Percentiles rank a stretch among this genome's conserved stretches.
phyloP scores from a whole-genome alignment of 2,888 invertebrate genomes.

The Drosophila mulleri region DNA sequence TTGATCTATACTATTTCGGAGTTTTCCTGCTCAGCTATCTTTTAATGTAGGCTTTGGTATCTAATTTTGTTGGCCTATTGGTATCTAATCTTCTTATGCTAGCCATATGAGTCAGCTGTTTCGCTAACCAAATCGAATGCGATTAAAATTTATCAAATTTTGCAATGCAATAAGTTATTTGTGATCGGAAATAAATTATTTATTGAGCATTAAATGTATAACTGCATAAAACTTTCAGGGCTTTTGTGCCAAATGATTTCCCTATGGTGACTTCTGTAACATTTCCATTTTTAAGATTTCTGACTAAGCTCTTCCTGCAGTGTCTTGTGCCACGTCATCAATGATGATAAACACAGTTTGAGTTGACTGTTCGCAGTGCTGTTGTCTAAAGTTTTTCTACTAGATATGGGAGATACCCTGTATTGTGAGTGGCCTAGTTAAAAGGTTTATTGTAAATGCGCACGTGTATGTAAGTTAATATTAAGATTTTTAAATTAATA shows the following conservation, averaged over 20 bases:
- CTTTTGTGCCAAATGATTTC: neutral
- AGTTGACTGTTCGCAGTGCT: neutral
- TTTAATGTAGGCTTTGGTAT: neutral
- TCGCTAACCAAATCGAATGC: neutral
- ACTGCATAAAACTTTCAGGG: neutral
- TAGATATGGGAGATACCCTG: neutral
- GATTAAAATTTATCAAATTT: neutral
- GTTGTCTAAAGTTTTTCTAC: neutral
- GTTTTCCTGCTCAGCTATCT: too few species aligned
- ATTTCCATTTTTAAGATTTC: neutral
- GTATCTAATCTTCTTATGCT: neutral
- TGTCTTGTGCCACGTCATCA: slow-evolving; percentile 22
- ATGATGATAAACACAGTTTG: slow-evolving; percentile 10
- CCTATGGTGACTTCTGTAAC: neutral
- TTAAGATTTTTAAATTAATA: neutral
- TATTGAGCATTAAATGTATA: neutral
- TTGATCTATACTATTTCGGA: too few species aligned
- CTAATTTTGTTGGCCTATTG: too few species aligned
- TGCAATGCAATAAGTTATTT: neutral
- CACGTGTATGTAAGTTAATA: too few species aligned
- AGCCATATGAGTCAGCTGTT: neutral
- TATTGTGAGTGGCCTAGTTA: neutral
- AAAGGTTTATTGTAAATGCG: neutral
- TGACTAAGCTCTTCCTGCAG: neutral
- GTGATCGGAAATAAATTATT: slow-evolving; percentile 1